Percentiles rank a stretch among this genome's conserved stretches.
Evolutionary conservation across 2,113 vertebrate genomes (phyloP).

Genomic region (Pampusana beccarii): DNA sequence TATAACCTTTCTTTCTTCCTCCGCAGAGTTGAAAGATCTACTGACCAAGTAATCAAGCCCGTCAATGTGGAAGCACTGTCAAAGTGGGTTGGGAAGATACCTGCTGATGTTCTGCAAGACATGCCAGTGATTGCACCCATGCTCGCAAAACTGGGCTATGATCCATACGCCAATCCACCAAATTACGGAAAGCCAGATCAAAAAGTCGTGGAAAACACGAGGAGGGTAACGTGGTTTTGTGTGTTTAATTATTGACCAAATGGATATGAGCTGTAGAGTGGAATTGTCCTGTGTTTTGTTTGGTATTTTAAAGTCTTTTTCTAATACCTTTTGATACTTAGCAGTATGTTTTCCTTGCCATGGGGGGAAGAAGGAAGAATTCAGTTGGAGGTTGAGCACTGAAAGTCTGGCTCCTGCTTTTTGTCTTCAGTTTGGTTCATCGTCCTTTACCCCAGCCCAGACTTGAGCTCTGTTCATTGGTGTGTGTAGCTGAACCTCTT

Average conservation of each 20-base stretch:
- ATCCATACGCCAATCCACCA: slow-evolving; percentile 93
- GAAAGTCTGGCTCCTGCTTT: neutral
- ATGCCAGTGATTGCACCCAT: slow-evolving; percentile 95
- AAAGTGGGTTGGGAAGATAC: slow-evolving; percentile 98
- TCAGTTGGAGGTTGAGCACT: neutral
- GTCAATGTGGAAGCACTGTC: slow-evolving; percentile 94
- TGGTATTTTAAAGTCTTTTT: neutral
- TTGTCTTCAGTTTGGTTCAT: neutral
- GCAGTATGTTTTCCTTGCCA: neutral
- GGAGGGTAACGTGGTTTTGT: slow-evolving; percentile 83
- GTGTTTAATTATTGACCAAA: neutral
- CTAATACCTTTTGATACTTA: neutral
- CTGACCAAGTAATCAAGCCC: slow-evolving; percentile 97
- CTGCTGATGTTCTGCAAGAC: slow-evolving; percentile 89
- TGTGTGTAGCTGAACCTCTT: neutral
- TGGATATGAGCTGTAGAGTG: neutral
- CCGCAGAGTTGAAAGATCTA: slow-evolving; percentile 92
- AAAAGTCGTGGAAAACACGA: slow-evolving; percentile 93
- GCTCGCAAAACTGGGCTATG: slow-evolving; percentile 93
- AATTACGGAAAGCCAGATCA: slow-evolving; percentile 94
- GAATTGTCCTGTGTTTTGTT: neutral
- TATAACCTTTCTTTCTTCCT: neutral
- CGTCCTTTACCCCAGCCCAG: neutral
- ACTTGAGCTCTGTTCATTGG: neutral
- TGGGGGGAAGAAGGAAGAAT: neutral